Evolutionary conservation across 2,797 vertebrate genomes (phyloP).

Genomic region (Sardinella longiceps): DNA sequence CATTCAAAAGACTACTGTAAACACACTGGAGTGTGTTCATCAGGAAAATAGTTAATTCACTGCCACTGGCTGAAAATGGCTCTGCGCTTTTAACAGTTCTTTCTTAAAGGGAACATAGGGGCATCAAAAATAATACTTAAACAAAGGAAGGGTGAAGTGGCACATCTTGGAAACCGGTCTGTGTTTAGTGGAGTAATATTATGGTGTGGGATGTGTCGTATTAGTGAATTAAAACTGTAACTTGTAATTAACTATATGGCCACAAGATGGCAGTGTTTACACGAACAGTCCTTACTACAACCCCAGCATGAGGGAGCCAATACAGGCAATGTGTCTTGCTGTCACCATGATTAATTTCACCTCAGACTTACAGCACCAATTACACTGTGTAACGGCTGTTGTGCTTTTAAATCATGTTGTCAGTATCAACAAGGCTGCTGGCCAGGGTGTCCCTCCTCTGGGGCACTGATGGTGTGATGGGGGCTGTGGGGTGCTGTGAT

Average conservation of each 20-base stretch:
- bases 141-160: not conserved
- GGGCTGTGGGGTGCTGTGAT: too few species aligned
- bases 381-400: not conserved
- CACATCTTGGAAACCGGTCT: too few species aligned
- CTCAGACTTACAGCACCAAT: conserved; percentile 31
- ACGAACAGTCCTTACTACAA: not conserved
- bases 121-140: not conserved
- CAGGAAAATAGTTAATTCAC: too few species aligned
- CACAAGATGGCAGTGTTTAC: conserved; percentile 3
- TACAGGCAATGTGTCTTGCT: too few species aligned
- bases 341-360: not conserved
- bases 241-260: not conserved
- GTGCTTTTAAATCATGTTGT: conserved; percentile 42
- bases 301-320: not conserved
- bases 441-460: too few species aligned
- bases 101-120: not conserved
- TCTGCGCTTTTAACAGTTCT: too few species aligned
- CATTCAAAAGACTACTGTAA: not conserved
- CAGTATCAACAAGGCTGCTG: too few species aligned
- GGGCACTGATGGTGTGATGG: too few species aligned
- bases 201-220: too few species aligned
- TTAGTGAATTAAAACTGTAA: not conserved
- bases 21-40: not conserved
- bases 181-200: too few species aligned
- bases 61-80: too few species aligned